Evolutionary conservation across 2,888 invertebrate species (phyloP).

Genomic region (Therioaphis trifolii): DNA sequence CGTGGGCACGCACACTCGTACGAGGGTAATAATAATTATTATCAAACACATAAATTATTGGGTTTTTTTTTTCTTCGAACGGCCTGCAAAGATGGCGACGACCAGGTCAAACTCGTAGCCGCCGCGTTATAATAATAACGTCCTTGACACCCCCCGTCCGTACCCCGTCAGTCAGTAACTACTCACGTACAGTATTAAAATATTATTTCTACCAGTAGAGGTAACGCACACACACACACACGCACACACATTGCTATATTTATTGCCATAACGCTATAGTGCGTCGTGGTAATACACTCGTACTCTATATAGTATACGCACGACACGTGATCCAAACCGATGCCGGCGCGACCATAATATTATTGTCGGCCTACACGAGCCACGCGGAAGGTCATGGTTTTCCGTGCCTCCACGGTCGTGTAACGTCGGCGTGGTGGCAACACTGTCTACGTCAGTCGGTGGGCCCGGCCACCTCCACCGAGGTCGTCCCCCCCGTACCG

Average conservation of each 20-base stretch:
- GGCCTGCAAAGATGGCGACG: background rate
- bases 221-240: background rate
- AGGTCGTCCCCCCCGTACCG: slow-evolving; percentile 41
- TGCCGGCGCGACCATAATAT: slow-evolving; percentile 25
- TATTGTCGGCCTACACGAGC: slow-evolving; percentile 25
- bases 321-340: slow-evolving; percentile 12
- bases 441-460: background rate
- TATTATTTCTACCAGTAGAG: background rate
- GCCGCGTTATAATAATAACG: background rate
- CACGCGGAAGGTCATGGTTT: slow-evolving; percentile 54
- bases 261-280: no score
- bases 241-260: no score
- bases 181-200: background rate
- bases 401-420: background rate
- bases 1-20: no score
- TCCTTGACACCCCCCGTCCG: slow-evolving; percentile 36
- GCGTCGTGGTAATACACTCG: background rate
- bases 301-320: background rate
- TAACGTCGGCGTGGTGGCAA: background rate
- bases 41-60: no score
- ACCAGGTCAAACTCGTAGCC: background rate
- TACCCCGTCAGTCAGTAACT: background rate
- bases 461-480: slow-evolving; percentile 20
- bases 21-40: no score
- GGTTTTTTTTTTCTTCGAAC: no score